Base-by-base conservation (phyloP, 2,888 invertebrate genomes). In the Agrilus mali region DNA sequence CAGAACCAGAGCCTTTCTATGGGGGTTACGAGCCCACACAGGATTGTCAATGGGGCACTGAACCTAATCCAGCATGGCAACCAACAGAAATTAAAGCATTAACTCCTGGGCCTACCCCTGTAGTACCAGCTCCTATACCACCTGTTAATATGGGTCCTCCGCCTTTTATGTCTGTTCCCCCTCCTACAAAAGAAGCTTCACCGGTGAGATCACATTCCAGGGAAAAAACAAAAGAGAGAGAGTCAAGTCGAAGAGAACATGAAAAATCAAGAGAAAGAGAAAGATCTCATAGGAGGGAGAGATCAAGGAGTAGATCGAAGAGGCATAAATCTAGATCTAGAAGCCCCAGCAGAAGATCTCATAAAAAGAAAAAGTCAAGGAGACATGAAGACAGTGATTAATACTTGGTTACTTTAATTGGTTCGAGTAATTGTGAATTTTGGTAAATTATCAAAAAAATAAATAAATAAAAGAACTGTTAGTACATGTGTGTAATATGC, bases 291-390 rank as follows among this genome's bases (percentile, higher is more conserved):
- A 68, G 81, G 43, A 69, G 80, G 13, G 80, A 81, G 47, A 70
- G 81, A 44, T 79, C 80, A n/a, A 71, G 80, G 10, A 79, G 80
- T 8, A 68, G 78, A 43, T 77, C 80, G 1, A 64, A 75, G 53
- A 72, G 83, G 44, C 82, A 82, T 63, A 80, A 82, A 60, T 82
- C 82, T 2, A 70, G 82, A 37, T 82, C 82, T 4, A 73, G 81
- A 31, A 82, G 82, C 55, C 82, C 82, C 36, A 75, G 78, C 46
- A 75, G 78, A 48, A 70, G 79, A 41, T 60, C 65, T 27, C 73
- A 73, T 49, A 68, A 70, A 47, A 74, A 77, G 41, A 81, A 81
- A 66, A 82, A 81, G 69, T 74, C 86, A 57, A 79, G 85, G 33
- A 81, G 66, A 38, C 67, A 86, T 53, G 80, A 80, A 37, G 79